These are phyloP conservation scores for Peromyscus nudipes DNA, from an alignment of 2,797 vertebrate genomes.

Conservation along the genomic window DNA sequence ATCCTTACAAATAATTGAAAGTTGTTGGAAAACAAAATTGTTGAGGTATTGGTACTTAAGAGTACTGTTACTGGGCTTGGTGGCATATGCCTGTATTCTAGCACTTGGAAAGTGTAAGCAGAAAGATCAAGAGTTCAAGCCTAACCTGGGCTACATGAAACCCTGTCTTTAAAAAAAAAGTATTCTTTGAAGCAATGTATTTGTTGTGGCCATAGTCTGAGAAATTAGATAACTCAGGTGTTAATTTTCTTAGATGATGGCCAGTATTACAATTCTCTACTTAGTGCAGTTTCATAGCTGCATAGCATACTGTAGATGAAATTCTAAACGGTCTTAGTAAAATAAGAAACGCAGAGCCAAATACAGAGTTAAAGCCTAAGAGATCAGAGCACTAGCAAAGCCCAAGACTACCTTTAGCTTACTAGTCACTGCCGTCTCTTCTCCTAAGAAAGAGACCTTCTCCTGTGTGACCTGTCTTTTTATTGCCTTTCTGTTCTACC, in stretches of 20 bases:
- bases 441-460: too few relatives aligned
- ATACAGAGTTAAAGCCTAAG: too few relatives aligned
- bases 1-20: slow-evolving; percentile 27
- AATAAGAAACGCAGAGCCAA: too few relatives aligned
- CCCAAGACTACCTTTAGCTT: too few relatives aligned
- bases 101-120: not conserved
- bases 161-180: not conserved
- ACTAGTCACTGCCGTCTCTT: too few relatives aligned
- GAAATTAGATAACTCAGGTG: not conserved
- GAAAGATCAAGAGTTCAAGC: not conserved
- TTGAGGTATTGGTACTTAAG: not conserved
- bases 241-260: slow-evolving; percentile 31
- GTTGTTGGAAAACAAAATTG: not conserved
- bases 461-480: too few relatives aligned
- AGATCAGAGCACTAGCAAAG: too few relatives aligned
- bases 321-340: too few relatives aligned
- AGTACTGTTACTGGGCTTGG: not conserved
- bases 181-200: not conserved
- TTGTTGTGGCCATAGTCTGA: slow-evolving; percentile 5
- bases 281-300: not conserved
- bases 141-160: not conserved
- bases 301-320: too few relatives aligned
- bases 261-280: slow-evolving; percentile 34
- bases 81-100: not conserved
- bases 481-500: too few relatives aligned